These are phyloP conservation scores for Rhagium mordax DNA, from an alignment of 2,888 invertebrate species.

Conservation along the genomic window DNA sequence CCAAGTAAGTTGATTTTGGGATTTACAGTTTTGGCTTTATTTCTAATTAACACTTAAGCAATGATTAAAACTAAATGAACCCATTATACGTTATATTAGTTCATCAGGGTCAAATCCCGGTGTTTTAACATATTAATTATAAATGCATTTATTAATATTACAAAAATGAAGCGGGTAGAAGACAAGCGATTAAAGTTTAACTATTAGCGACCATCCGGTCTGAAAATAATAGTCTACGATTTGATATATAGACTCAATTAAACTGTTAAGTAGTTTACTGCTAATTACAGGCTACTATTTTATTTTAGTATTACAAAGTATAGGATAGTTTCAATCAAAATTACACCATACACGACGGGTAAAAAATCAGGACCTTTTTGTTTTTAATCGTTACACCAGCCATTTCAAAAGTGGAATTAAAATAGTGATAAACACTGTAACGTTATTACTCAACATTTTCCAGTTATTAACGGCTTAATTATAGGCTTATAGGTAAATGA, in stretches of 20 bases:
- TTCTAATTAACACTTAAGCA: too few species aligned
- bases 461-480: neutral
- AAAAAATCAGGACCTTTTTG: neutral
- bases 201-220: slow-evolving; percentile 60
- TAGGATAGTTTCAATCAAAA: slow-evolving; percentile 53
- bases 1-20: too few species aligned
- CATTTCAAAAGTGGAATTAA: neutral
- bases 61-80: too few species aligned
- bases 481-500: too few species aligned
- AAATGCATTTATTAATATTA: slow-evolving; percentile 32
- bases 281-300: slow-evolving; percentile 58
- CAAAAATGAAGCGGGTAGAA: slow-evolving; percentile 33
- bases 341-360: slow-evolving; percentile 45
- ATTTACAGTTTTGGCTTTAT: too few species aligned
- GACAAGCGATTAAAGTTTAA: slow-evolving; percentile 52
- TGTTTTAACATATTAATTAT: slow-evolving; percentile 13
- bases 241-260: slow-evolving; percentile 61
- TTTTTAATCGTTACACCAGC: neutral
- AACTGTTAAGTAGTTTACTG: slow-evolving; percentile 58
- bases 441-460: neutral
- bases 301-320: slow-evolving; percentile 55
- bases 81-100: neutral
- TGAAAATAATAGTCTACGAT: slow-evolving; percentile 57
- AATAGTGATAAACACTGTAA: neutral
- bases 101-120: neutral